A percentile compares a stretch with the other conserved stretches of the same genome.
Conservation (phyloP, 2,888 invertebrate species). For the Chrysotoxum bicinctum region DNA sequence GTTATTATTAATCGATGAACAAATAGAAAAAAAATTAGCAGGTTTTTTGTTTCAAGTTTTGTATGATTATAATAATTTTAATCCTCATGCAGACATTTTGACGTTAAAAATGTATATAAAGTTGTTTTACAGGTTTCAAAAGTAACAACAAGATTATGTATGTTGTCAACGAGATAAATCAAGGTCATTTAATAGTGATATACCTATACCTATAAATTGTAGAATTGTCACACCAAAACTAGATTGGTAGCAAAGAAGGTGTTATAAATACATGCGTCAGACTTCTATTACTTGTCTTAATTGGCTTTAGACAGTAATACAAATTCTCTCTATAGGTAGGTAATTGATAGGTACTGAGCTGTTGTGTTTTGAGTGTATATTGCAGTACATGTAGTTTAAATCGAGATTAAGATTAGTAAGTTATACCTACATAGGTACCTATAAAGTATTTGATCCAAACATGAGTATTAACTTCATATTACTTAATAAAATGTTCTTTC, state of each 20-base stretch:
- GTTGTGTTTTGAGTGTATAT: too few species aligned
- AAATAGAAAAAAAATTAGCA: background rate
- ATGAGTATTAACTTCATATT: too few species aligned
- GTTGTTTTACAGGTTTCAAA: constrained; percentile 28
- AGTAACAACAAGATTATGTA: constrained; percentile 20
- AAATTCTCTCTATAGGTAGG: background rate
- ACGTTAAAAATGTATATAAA: background rate
- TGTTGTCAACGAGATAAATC: constrained; percentile 49
- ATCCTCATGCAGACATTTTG: background rate
- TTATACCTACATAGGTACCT: background rate
- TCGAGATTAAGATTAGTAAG: too few species aligned
- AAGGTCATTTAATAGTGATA: constrained; percentile 23
- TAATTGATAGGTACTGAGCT: too few species aligned
- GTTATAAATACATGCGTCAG: constrained; percentile 1
- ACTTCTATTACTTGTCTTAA: background rate
- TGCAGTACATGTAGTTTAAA: too few species aligned
- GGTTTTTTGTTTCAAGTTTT: background rate
- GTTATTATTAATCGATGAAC: background rate
- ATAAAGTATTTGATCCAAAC: too few species aligned
- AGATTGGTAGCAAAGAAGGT: constrained; percentile 1
- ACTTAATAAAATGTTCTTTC: too few species aligned
- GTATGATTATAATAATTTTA: constrained; percentile 13
- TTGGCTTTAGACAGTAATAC: background rate
- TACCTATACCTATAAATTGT: background rate
- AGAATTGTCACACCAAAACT: background rate